Evolutionary conservation across 2,888 invertebrate species (phyloP).

Genomic region (Ecliptopera silaceata): DNA sequence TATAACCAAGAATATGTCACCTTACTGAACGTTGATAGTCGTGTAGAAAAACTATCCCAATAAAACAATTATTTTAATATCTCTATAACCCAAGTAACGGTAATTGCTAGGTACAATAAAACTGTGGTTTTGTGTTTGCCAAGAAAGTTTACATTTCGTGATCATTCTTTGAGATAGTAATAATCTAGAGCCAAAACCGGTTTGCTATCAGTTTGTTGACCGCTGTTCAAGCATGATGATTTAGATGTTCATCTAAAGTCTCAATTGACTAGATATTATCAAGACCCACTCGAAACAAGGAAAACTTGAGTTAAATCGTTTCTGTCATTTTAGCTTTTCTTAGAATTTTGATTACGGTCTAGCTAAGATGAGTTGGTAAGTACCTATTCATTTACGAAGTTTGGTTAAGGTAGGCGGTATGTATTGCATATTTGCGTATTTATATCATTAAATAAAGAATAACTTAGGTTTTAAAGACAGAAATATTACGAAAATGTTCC

Average conservation of each 20-base stretch:
- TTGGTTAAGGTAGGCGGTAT: too few species aligned
- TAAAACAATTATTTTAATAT: constrained; percentile 10
- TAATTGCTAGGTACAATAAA: constrained; percentile 1
- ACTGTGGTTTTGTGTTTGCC: not conserved
- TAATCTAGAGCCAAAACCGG: constrained; percentile 21
- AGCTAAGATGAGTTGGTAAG: not conserved
- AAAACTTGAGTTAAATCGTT: constrained; percentile 1
- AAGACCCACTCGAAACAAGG: not conserved
- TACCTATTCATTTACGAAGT: not conserved
- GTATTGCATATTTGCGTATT: not conserved
- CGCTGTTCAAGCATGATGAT: constrained; percentile 15
- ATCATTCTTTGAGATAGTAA: constrained; percentile 19
- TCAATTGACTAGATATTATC: constrained; percentile 13
- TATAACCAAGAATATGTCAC: constrained; percentile 13
- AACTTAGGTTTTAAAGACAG: too few species aligned
- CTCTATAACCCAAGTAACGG: constrained; percentile 12
- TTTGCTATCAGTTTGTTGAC: constrained; percentile 28
- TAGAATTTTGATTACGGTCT: constrained; percentile 1
- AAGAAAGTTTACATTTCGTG: constrained; percentile 9
- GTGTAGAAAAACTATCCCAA: not conserved
- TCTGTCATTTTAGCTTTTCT: constrained; percentile 1
- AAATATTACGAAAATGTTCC: too few species aligned
- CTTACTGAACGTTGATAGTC: not conserved
- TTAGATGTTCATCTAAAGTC: constrained; percentile 13
- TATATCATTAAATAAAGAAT: not conserved